Evolutionary conservation across 2,888 invertebrate genomes (phyloP), one percentile per base, ranked within the genome.

Genomic region (Glomeris marginata): DNA sequence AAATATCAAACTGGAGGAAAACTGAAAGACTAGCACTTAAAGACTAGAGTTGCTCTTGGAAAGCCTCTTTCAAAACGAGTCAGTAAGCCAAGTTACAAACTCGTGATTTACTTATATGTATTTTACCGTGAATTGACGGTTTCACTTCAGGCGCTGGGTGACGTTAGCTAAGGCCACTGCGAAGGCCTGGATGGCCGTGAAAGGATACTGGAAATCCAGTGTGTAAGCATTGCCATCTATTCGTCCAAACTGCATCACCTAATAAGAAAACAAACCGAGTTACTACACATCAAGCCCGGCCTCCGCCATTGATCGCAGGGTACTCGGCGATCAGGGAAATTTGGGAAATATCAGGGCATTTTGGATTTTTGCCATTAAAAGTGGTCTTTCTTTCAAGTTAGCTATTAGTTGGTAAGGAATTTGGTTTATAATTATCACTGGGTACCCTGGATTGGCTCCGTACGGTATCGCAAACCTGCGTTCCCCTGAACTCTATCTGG

Each of bases 161-260:
- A 94, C 90, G 68, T 90, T 91, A 57, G 92, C 92, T 63, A 98
- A 76, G 55, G 97, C 97, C 53, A 98, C 95, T 49, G 94, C 91
- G 72, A 98, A 97, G 52, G 97, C 97, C 72, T 98, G 97, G 55
- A 95, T 77, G 58, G 95, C 94, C 52, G 92, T 90, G 73, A 98
- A 97, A 33, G 98, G 98, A 70, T 94, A 90, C 69, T 97, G 94
- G 72, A 95, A 95, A 74, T 98, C 98, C 64, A 98, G 72, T 0
- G 98, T 97, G 72, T 97, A 98, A 41, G 95, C 94, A 68, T 95
- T 95, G 60, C 88, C 90, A 71, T 97, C 97, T 61, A 98, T 97
- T 53, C 97, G 78, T 11, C 97, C 97, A 70, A 98, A 98, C 71
- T 98, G 97, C 92, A 98, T 95, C 54, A 97, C 97, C 92, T 97